Percentiles rank a stretch among this genome's conserved stretches.
Conservation (phyloP, 2,888 invertebrate species). For the Cerastis leucographa region DNA sequence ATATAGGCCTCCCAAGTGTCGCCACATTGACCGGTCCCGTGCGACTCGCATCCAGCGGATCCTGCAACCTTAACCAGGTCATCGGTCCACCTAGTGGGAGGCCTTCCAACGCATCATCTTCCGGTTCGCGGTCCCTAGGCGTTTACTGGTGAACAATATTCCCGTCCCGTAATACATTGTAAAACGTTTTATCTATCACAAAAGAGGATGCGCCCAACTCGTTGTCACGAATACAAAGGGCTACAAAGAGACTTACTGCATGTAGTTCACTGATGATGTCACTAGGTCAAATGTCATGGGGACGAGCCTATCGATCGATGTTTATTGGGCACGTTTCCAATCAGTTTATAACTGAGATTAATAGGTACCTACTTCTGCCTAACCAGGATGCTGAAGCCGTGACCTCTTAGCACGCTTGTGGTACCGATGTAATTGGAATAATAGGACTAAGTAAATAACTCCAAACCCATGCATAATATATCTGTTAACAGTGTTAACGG, state of each 20-base stretch:
- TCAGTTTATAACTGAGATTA: slow-evolving; percentile 17
- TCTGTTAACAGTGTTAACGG: background rate
- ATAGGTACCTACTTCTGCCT: background rate
- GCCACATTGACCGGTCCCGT: no score
- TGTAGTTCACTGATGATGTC: slow-evolving; percentile 21
- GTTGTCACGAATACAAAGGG: slow-evolving; percentile 3
- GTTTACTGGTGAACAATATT: background rate
- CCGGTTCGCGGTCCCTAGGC: no score
- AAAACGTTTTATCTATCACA: background rate
- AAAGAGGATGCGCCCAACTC: background rate
- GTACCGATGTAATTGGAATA: background rate
- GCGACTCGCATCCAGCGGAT: no score
- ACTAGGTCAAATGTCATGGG: slow-evolving; percentile 36
- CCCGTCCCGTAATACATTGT: background rate
- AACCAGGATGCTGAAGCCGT: slow-evolving; percentile 28
- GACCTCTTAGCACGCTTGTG: slow-evolving; percentile 7
- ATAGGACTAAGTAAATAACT: background rate
- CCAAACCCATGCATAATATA: background rate
- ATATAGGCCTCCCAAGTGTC: no score
- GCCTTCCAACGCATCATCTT: no score
- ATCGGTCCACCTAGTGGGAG: no score
- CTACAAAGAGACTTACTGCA: slow-evolving; percentile 15
- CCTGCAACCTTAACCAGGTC: no score
- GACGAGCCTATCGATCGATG: slow-evolving; percentile 3
- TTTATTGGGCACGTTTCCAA: slow-evolving; percentile 39